Conservation (phyloP, 2,888 invertebrate genomes). For the Hirtodrosophila confusa region DNA sequence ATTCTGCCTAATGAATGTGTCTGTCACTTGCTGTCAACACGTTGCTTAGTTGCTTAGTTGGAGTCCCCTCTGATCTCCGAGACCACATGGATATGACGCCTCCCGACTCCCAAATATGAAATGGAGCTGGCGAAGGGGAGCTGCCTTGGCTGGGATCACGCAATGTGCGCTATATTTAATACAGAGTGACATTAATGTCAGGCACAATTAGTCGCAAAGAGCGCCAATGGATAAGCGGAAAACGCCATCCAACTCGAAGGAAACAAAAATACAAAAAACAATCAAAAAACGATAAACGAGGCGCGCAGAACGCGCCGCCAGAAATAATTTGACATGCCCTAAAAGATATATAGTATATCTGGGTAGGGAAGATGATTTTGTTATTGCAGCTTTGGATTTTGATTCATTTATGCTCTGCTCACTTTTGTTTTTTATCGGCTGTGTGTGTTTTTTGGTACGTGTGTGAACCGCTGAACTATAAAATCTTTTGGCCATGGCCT, state of each 20-base stretch:
- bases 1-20: conserved; percentile 77
- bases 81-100: conserved; percentile 32
- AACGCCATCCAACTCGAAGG: conserved; percentile 32
- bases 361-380: conserved; percentile 49
- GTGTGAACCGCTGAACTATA: conserved; percentile 68
- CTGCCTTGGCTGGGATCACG: conserved; percentile 22
- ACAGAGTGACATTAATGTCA: conserved; percentile 74
- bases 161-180: conserved; percentile 68
- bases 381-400: conserved; percentile 73
- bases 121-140: conserved; percentile 54
- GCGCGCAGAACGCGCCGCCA: conserved; percentile 49
- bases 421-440: conserved; percentile 9
- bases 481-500: conserved; percentile 67
- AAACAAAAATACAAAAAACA: conserved; percentile 52
- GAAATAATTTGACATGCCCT: conserved; percentile 67
- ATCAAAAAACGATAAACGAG: conserved; percentile 72
- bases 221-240: conserved; percentile 50
- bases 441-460: conserved; percentile 59
- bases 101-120: conserved; percentile 64
- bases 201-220: conserved; percentile 64
- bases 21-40: conserved; percentile 80
- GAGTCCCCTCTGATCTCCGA: conserved; percentile 35
- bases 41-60: conserved; percentile 66
- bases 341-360: conserved; percentile 17
- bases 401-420: conserved; percentile 52